Base-by-base conservation (phyloP, 2,888 invertebrate species). In the Oscheius sp. region DNA sequence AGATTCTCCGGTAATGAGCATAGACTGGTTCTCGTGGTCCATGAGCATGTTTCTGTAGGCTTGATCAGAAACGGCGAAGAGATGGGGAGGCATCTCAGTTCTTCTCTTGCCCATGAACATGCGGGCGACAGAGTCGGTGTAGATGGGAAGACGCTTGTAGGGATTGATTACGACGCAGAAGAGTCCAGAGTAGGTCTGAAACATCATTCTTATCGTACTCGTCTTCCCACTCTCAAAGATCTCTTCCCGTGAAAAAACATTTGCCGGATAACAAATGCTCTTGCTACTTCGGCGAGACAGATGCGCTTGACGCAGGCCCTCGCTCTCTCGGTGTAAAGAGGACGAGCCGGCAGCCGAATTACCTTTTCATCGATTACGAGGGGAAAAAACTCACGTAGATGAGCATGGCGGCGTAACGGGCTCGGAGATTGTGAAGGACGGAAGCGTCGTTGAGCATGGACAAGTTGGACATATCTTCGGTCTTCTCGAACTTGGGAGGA, bases 1-100 rank as follows among this genome's bases (percentile, higher is more conserved):
- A 93, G 96, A 96, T 92, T 96, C 96, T 90, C 96, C 96, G 91
- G 99, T 88, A 79, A 93, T 99, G 96, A 92, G 96, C 97, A 92
- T 95, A 94, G 93, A 98, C 94, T 94, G 92, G 78, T 89, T 89
- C 82, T 89, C 89, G 76, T 85, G 83, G 72, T 89, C 88, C 96
- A 99, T 94, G 96, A 96, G 91, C 95, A 96, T 88, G 84, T 88
- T 87, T 53, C 88, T 85, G 81, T 88, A 88, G 74, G 88, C 88
- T 91, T 96, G 97, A 92, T 99, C 99, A 93, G 98, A 96, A 92
- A 99, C 96, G 92, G 98, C 96, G 92, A 99, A 99, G 92, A 99
- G 94, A 92, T 99, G 99, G 89, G 99, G 99, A 90, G 99, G 99
- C 90, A 99, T 97, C 93, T 99, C 99, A 92, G 94, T 95, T 92